phyloP scores from a whole-genome alignment of 2,797 vertebrate species.

The Paedocypris micromegethes region DNA sequence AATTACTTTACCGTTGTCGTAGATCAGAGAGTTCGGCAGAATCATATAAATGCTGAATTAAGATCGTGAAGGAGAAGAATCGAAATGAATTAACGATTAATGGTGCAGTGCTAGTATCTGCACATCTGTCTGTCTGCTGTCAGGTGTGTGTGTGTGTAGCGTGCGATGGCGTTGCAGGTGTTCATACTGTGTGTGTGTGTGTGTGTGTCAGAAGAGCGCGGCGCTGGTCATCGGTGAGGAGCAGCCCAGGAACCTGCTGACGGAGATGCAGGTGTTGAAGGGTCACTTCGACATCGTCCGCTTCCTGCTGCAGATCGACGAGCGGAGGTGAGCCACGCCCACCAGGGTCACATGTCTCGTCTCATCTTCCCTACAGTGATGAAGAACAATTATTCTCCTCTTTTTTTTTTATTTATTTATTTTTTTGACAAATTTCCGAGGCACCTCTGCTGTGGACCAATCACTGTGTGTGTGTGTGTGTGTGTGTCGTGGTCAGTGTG shows the following conservation, averaged over 20 bases:
- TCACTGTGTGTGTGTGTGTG: neutral
- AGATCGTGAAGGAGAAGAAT: too few species aligned
- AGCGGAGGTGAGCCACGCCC: constrained; percentile 80
- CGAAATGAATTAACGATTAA: too few species aligned
- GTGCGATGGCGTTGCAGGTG: too few species aligned
- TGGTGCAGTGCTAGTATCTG: too few species aligned
- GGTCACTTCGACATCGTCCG: constrained; percentile 95
- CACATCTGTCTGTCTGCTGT: too few species aligned
- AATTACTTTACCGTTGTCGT: too few species aligned
- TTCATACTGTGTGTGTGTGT: neutral
- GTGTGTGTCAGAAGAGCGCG: constrained; percentile 74
- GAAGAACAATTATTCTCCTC: neutral
- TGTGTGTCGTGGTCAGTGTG: constrained; percentile 20
- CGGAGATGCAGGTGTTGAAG: constrained; percentile 91
- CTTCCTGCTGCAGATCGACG: constrained; percentile 93
- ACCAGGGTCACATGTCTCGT: too few species aligned
- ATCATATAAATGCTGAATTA: too few species aligned
- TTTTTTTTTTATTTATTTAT: neutral
- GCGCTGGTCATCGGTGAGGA: constrained; percentile 89
- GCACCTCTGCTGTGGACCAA: neutral
- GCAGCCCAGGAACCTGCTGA: constrained; percentile 91
- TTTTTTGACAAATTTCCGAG: too few species aligned
- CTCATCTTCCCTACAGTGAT: too few species aligned
- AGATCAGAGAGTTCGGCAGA: too few species aligned
- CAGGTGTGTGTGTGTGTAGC: too few species aligned